A percentile compares a stretch with the other conserved stretches of the same genome.
Evolutionary conservation across 1,140 invertebrate species (phyloP).

Genomic region (Vanessa tameamea): DNA sequence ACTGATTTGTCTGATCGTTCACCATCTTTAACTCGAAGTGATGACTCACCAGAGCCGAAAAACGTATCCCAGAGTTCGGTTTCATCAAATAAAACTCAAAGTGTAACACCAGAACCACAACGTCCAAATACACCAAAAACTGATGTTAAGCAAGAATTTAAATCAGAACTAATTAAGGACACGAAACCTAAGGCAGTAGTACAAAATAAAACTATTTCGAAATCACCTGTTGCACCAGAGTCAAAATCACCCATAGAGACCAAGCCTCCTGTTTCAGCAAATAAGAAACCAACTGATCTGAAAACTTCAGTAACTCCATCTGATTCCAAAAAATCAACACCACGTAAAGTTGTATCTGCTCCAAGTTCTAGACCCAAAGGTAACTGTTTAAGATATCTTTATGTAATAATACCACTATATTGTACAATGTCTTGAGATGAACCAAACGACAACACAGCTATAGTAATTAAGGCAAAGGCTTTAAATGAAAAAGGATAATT

Average conservation of each 20-base stretch:
- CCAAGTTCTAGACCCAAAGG: constrained; percentile 70
- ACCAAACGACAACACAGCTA: constrained; percentile 41
- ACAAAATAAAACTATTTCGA: constrained; percentile 50
- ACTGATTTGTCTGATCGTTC: constrained; percentile 72
- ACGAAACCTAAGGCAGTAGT: constrained; percentile 38
- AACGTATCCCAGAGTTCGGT: constrained; percentile 51
- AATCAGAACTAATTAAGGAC: constrained; percentile 46
- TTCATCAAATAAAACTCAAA: constrained; percentile 56
- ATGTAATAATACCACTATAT: background rate
- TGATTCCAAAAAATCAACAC: constrained; percentile 68
- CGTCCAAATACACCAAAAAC: constrained; percentile 71
- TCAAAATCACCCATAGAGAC: constrained; percentile 56
- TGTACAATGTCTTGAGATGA: constrained; percentile 52
- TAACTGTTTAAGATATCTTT: constrained; percentile 41
- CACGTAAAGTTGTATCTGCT: constrained; percentile 64
- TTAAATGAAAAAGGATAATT: background rate
- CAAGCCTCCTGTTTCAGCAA: constrained; percentile 54
- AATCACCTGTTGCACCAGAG: constrained; percentile 56
- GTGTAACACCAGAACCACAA: constrained; percentile 59
- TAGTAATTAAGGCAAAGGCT: background rate
- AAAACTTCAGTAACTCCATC: constrained; percentile 48
- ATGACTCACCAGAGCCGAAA: constrained; percentile 78
- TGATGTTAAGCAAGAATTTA: constrained; percentile 53
- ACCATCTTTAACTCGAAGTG: constrained; percentile 76
- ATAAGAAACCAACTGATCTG: constrained; percentile 63